These are phyloP conservation scores for Anguilla marmorata DNA, from an alignment of 2,797 vertebrate genomes.

Conservation along the genomic window DNA sequence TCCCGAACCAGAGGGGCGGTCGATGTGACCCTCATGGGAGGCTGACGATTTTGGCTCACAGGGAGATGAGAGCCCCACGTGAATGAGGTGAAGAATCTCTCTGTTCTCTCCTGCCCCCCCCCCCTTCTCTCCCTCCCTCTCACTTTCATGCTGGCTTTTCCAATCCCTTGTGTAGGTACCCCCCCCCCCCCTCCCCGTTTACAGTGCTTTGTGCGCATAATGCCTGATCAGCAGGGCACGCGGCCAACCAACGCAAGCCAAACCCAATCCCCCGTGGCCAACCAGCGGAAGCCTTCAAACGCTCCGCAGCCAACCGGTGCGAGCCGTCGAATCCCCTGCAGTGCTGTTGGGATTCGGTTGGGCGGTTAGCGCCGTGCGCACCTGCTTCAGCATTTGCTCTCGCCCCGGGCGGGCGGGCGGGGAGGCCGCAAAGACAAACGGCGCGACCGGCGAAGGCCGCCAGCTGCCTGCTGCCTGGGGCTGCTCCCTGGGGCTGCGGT, in stretches of 20 bases:
- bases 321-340: not conserved
- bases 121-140: not conserved
- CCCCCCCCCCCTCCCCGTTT: not conserved
- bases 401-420: no score
- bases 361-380: not conserved
- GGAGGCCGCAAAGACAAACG: not conserved
- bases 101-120: not conserved
- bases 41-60: not conserved
- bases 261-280: not conserved
- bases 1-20: not conserved
- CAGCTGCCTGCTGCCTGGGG: not conserved
- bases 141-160: not conserved
- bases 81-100: constrained; percentile 28
- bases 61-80: constrained; percentile 24
- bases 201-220: not conserved
- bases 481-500: not conserved
- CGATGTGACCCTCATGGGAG: constrained; percentile 21
- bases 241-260: not conserved
- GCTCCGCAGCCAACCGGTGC: not conserved
- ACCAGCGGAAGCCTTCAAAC: not conserved
- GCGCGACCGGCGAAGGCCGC: not conserved
- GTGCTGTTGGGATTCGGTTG: not conserved
- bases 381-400: no score
- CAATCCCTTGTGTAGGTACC: not conserved
- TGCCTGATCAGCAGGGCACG: constrained; percentile 1